These are phyloP conservation scores for Amiota communis DNA, from an alignment of 2,888 invertebrate species.

Conservation along the genomic window DNA sequence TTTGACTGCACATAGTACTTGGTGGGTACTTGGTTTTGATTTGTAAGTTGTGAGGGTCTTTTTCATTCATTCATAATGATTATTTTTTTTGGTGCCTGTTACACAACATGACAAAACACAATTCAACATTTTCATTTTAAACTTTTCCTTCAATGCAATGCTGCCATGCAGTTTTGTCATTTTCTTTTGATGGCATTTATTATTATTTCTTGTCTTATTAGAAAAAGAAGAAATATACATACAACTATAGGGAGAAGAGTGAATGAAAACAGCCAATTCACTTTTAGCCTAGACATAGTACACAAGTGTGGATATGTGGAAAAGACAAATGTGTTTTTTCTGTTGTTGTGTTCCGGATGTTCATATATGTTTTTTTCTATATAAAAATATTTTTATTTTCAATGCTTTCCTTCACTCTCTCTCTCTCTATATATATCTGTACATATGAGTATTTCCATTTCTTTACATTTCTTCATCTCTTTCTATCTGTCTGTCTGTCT, in stretches of 20 bases:
- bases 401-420: background rate
- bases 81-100: background rate
- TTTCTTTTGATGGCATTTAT: slow-evolving; percentile 13
- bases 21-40: background rate
- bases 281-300: background rate
- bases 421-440: background rate
- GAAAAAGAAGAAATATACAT: background rate
- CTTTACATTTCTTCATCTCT: background rate
- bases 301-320: no score
- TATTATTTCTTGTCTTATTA: background rate
- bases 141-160: background rate
- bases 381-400: background rate
- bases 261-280: background rate
- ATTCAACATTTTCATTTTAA: background rate
- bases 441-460: background rate
- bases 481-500: background rate
- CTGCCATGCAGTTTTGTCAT: background rate
- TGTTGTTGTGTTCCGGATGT: slow-evolving; percentile 15
- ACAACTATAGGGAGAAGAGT: no score
- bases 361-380: background rate
- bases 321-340: background rate
- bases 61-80: background rate
- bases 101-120: background rate
- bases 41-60: background rate
- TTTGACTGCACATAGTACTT: no score